A percentile compares a stretch with the other conserved stretches of the same genome.
These are phyloP conservation scores for Lamprotornis superbus DNA, from an alignment of 2,113 vertebrate genomes.

Conservation along the genomic window DNA sequence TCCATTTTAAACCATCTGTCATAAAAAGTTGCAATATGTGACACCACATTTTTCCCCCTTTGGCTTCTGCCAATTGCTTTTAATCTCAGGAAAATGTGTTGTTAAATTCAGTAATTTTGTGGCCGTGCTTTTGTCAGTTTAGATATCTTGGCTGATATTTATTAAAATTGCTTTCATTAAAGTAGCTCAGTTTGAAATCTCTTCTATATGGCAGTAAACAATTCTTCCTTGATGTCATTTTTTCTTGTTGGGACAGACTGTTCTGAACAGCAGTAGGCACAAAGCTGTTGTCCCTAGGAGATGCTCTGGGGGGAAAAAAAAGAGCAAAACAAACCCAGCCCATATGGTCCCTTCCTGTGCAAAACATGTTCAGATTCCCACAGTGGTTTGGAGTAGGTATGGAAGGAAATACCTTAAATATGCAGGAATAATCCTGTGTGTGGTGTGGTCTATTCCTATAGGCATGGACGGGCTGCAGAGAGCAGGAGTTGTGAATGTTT, in stretches of 20 bases:
- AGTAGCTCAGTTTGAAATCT: neutral
- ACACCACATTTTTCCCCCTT: neutral
- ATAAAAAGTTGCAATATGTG: slow-evolving; percentile 17
- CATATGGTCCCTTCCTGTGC: slow-evolving; percentile 6
- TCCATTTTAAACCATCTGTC: slow-evolving; percentile 57
- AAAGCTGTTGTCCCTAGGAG: neutral
- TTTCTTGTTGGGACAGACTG: neutral
- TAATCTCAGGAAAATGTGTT: neutral
- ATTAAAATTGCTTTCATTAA: neutral
- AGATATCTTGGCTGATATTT: neutral
- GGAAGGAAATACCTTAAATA: neutral
- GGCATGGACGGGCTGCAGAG: neutral
- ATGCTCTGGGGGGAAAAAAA: neutral
- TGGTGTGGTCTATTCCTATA: neutral
- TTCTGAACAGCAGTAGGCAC: neutral
- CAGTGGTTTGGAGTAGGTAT: neutral
- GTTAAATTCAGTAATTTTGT: neutral
- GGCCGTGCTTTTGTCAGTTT: neutral
- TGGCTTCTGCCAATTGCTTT: slow-evolving; percentile 1
- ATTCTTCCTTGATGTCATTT: neutral
- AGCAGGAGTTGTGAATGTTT: neutral
- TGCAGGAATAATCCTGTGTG: neutral
- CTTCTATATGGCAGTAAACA: neutral
- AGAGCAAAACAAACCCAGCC: neutral
- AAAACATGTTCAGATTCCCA: neutral